Evolutionary conservation across 2,113 vertebrate genomes (phyloP).

Genomic region (Gymnobelideus leadbeateri): DNA sequence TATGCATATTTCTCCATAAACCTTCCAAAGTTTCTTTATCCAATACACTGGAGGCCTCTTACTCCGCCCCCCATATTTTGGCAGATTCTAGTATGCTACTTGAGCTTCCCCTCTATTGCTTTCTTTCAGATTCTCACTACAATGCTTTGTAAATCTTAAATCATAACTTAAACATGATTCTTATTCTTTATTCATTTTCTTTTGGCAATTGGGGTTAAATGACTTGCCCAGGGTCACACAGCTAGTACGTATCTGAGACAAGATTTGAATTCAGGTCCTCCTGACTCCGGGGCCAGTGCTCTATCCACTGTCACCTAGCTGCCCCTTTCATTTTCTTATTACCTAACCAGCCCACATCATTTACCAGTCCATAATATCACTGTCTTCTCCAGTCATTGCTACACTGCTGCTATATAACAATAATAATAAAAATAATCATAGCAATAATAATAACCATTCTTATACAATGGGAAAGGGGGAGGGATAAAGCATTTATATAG

Average conservation of each 20-base stretch:
- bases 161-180: background rate
- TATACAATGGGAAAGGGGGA: background rate
- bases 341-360: background rate
- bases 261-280: too few relatives aligned
- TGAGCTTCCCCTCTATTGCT: background rate
- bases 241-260: too few relatives aligned
- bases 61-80: background rate
- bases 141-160: background rate
- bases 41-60: background rate
- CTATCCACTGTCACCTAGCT: too few relatives aligned
- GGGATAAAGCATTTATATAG: background rate
- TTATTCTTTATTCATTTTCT: background rate
- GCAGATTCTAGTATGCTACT: background rate
- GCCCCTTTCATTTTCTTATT: background rate
- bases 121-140: background rate
- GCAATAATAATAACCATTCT: background rate
- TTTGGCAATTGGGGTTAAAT: too few relatives aligned
- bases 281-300: too few relatives aligned
- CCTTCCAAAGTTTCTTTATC: background rate
- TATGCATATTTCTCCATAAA: background rate
- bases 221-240: too few relatives aligned
- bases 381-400: background rate
- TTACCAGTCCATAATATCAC: background rate
- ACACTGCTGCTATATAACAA: background rate
- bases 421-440: background rate